Evolutionary conservation across 2,113 vertebrate species (phyloP), one percentile per base, ranked within the genome.

Genomic region (Ia io): DNA sequence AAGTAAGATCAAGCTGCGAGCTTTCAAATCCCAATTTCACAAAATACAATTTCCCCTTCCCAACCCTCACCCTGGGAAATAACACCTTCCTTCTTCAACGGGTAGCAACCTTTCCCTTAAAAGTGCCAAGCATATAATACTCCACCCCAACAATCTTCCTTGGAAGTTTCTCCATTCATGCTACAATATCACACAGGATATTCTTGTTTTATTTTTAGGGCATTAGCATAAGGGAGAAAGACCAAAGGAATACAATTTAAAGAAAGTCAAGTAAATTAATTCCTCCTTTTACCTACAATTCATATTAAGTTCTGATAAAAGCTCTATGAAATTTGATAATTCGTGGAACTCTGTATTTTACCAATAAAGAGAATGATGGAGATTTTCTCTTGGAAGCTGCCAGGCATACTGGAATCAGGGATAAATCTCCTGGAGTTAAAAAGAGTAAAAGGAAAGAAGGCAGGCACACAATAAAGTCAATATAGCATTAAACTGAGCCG

Each of bases 351-450:
- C 78, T 67, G 16, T 85, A 80, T 69, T 51, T 91, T 63, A 91
- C 40, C 89, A 67, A 67, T 85, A 80, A 56, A 25, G 74, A 86
- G 63, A 90, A 67, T 44, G 18, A 69, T 1, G 9, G 47, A 74
- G 35, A 40, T 63, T 95, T 92, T 87, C 80, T 90, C 49, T 88
- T 95, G 11, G 90, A 95, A 94, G 44, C 3, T 82, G 65, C 10
- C 32, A 80, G 49, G 37, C 37, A 82, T 59, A 65, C 0, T 82
- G 14, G 49, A 82, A 70, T 76, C 25, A 51, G 28, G 11, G 28
- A 59, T 44, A 82, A 70, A 67, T n/a, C 25, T 88, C 47, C 23
- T 80, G 14, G 82, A 95, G 59, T 79, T 88, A 63, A 56, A 85
- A 37, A 84, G 28, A 71, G 20, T 67, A 71, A 92, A 93, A 67